Evolutionary conservation across 1,140 invertebrate genomes (phyloP).

Genomic region (Drosophila murphyi): DNA sequence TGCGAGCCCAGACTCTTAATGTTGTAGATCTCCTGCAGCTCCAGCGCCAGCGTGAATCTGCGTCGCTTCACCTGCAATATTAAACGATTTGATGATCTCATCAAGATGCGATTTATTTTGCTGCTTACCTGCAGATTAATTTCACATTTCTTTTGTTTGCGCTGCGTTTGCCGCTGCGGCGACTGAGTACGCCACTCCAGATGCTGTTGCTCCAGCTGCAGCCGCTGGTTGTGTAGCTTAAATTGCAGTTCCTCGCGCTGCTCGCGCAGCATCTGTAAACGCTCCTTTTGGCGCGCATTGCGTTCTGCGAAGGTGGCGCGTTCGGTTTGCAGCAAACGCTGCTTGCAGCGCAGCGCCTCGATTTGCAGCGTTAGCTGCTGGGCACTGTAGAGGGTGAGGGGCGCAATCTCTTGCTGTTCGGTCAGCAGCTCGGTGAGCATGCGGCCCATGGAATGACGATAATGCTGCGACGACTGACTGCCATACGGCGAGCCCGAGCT

Average conservation of each 20-base stretch:
- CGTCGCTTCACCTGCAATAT: constrained; percentile 61
- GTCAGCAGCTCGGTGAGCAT: constrained; percentile 69
- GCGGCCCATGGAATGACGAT: constrained; percentile 81
- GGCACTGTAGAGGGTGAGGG: constrained; percentile 84
- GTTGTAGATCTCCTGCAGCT: constrained; percentile 85
- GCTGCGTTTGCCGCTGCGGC: constrained; percentile 38
- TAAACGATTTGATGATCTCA: too few species aligned
- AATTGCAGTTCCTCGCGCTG: constrained; percentile 40
- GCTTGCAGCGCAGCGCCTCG: constrained; percentile 87
- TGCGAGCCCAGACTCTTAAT: constrained; percentile 67
- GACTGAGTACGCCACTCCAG: constrained; percentile 42
- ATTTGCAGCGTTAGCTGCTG: constrained; percentile 86
- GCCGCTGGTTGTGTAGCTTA: constrained; percentile 37
- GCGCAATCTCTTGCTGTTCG: constrained; percentile 72
- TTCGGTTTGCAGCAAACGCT: constrained; percentile 86
- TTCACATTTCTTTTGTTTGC: constrained; percentile 50
- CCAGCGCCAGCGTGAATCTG: constrained; percentile 81
- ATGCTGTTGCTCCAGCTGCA: constrained; percentile 51
- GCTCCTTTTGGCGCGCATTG: constrained; percentile 75
- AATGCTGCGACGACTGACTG: constrained; percentile 46
- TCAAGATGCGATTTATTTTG: not conserved
- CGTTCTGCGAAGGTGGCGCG: constrained; percentile 85
- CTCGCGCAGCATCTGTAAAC: constrained; percentile 46
- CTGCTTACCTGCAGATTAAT: constrained; percentile 50
- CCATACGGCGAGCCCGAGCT: constrained; percentile 45